Conservation (phyloP, 1,140 invertebrate species). For the Zaprionus nigranus region DNA sequence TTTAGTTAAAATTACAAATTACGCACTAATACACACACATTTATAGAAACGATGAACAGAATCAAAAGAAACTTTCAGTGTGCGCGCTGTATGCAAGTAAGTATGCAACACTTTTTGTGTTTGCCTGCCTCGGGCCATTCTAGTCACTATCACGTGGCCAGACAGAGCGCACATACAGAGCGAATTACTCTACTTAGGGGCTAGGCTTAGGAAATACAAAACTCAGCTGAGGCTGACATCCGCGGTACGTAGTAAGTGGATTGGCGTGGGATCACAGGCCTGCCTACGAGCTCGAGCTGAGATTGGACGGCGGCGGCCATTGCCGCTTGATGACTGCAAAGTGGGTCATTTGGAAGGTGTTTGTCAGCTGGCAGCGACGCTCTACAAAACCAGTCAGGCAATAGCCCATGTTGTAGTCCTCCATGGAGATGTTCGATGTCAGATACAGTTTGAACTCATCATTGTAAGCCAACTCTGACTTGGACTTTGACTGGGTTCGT, state of each 20-base stretch:
- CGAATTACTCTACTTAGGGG: slow-evolving; percentile 45
- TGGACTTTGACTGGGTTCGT: slow-evolving; percentile 41
- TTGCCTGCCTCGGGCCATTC: not conserved
- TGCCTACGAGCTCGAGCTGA: slow-evolving; percentile 66
- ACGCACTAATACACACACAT: slow-evolving; percentile 65
- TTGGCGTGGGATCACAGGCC: slow-evolving; percentile 17
- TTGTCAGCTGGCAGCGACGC: slow-evolving; percentile 90
- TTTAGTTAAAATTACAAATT: slow-evolving; percentile 73
- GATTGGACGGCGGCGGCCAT: slow-evolving; percentile 79
- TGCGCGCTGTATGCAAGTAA: slow-evolving; percentile 28
- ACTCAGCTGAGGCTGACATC: slow-evolving; percentile 55
- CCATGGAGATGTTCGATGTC: slow-evolving; percentile 85
- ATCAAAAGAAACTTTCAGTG: slow-evolving; percentile 15
- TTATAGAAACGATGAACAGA: slow-evolving; percentile 46
- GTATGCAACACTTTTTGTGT: slow-evolving; percentile 45
- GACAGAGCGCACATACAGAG: slow-evolving; percentile 7
- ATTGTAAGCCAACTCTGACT: slow-evolving; percentile 61
- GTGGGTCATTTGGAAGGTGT: slow-evolving; percentile 93
- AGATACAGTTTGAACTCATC: slow-evolving; percentile 84
- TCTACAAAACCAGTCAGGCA: slow-evolving; percentile 94
- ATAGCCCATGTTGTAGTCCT: slow-evolving; percentile 95
- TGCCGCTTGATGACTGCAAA: slow-evolving; percentile 92
- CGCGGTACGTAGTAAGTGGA: slow-evolving; percentile 49
- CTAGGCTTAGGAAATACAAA: slow-evolving; percentile 45
- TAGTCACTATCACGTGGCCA: slow-evolving; percentile 34